Base-by-base conservation (phyloP, 2,113 vertebrate genomes). In the Halichoeres trimaculatus region DNA sequence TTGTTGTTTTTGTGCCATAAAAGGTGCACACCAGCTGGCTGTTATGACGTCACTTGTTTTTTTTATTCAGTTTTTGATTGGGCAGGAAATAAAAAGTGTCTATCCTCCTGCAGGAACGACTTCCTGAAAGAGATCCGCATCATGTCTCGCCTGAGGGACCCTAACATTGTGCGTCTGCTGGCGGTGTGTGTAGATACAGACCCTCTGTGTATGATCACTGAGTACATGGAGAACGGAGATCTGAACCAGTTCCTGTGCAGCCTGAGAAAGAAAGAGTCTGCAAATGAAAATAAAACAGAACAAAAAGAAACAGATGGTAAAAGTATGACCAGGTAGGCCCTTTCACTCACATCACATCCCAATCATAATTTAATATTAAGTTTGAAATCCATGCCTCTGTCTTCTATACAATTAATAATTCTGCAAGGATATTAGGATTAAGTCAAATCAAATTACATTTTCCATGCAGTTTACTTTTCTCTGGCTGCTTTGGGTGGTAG, bases 61-160 rank as follows among this genome's bases (percentile, higher is more conserved):
- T 19, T 48, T 48, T n/a, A 16, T 20, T n/a, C 20, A 23, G 43
- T 9, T 34, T 1, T 20, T 26, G 51, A 3, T 65, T 53, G 34
- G 17, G 24, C 19, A 10, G 14, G 59, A 47, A 69, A 63, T 84
- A 56, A 23, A 0, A 63, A 61, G 5, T 4, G 7, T 62, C 4
- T 43, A 0, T 55, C 34, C 17, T 26, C 0, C 13, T 36, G 71
- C 91, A 99, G 98, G 93, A 99, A 97, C 77, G 98, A 99, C 93
- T 99, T 99, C 88, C 95, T 99, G 79, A 99, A 99, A 88, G 98
- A 99, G 93, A 99, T 99, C 85, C 96, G 97, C 84, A 99, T 98
- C 91, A 99, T 99, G 97, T 97, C 97, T 0, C 95, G 97, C 60
- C 94, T 99, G 83, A 96, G 96, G 88, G 97, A 99, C 84, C 95